A percentile compares a stretch with the other conserved stretches of the same genome.
Evolutionary conservation across 2,888 invertebrate genomes (phyloP).

Genomic region (Synergus japonicus): DNA sequence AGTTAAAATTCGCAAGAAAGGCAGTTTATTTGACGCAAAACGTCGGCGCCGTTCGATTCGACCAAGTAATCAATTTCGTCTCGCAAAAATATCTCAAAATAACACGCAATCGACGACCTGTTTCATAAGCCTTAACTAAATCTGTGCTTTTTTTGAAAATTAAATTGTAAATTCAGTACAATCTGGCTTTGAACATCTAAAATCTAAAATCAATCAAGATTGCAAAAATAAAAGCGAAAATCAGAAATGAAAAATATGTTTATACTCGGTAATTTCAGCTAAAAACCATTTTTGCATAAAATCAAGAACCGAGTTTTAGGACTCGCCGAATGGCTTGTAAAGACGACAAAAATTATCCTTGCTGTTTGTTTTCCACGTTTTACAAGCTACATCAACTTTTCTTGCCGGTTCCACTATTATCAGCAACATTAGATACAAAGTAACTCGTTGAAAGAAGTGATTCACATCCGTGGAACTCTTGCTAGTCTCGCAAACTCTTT

Average conservation of each 20-base stretch:
- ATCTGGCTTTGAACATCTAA: no score
- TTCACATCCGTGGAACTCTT: constrained; percentile 26
- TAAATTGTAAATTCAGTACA: not conserved
- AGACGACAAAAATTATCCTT: not conserved
- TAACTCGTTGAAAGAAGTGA: constrained; percentile 22
- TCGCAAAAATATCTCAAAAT: constrained; percentile 10
- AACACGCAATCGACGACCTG: not conserved
- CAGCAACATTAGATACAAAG: constrained; percentile 4
- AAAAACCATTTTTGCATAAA: not conserved
- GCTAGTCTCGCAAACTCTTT: not conserved
- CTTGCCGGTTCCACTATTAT: constrained; percentile 3
- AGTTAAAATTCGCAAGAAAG: constrained; percentile 7
- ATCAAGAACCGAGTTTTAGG: not conserved
- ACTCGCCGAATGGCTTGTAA: not conserved
- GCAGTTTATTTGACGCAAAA: constrained; percentile 3
- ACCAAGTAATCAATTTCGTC: not conserved
- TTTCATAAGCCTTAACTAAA: not conserved
- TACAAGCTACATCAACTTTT: not conserved
- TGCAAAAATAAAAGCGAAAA: no score
- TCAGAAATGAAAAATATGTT: no score
- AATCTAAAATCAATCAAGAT: no score
- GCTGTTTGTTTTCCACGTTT: not conserved
- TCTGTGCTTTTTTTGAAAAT: not conserved
- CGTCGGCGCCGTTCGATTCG: not conserved
- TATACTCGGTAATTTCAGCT: no score